Base-by-base conservation (phyloP, 2,888 invertebrate species). In the Rhagonycha lutea region DNA sequence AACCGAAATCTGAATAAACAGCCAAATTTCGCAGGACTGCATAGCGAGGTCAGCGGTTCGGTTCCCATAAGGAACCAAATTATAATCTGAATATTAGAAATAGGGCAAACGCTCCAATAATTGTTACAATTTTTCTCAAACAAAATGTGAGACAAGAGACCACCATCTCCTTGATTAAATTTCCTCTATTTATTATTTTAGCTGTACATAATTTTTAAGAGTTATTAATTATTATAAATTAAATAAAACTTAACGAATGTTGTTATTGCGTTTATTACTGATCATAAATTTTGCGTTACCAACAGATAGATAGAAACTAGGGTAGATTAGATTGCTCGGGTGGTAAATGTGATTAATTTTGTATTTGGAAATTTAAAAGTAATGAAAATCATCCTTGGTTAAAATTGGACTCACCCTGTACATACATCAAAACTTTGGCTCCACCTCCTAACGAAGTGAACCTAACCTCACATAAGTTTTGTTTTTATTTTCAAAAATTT, bases 1-100 rank as follows among this genome's bases (percentile, higher is more conserved):
- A 86, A 79, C 47, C 82, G 12, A 86, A 86, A 80, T 75, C 81
- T 14, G 79, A 79, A 24, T 80, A 78, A 61, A 3, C 4, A 4
- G 12, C 12, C 3, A 12, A 4, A 32, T 4, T 12, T 32, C 4
- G 7, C n/a, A 26, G 4, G 7, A 26, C 7, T 4, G 7, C 7
- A 7, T 7, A 26, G 7, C n/a, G 47, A 12, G 32, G 32, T 32
- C 47, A n/a, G 47, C 7, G 47, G 47, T 47, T 47, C 47, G 47
- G 7, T 47, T 47, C 47, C 47, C n/a, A 47, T 47, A 47, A n/a
- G 47, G 47, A 47, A 47, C 47, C n/a, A 47, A 47, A 47, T n/a
- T 47, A 47, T 47, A 47, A 47, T 47, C 32, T 11, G 32, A 47
- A 47, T n/a, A 47, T 47, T 47, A 47, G 47, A 47, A n/a, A n/a